Evolutionary conservation across 37 sponge, comb jelly and placozoan genomes (phyloP), one percentile per base, ranked within the genome.

Genomic region (Oscarella lobularis): DNA sequence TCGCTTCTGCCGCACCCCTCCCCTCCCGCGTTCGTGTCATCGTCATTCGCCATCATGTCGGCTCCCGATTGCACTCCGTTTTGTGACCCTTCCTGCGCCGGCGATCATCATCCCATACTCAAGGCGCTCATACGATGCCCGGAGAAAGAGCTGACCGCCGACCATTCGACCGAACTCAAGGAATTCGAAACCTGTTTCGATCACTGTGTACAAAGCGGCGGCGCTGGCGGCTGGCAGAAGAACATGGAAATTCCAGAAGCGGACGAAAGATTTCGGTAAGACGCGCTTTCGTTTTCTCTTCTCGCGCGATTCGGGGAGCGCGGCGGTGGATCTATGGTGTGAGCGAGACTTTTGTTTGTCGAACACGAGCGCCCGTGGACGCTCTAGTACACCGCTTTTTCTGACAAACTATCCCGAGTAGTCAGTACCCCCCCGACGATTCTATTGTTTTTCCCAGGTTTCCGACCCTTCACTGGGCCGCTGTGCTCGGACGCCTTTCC

Each of bases 21-120:
- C n/a, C n/a, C n/a, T n/a, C n/a, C n/a, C n/a, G n/a, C n/a, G n/a
- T n/a, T n/a, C n/a, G n/a, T n/a, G n/a, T n/a, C n/a, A n/a, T n/a
- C n/a, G n/a, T n/a, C n/a, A n/a, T n/a, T n/a, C n/a, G n/a, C n/a
- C n/a, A n/a, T n/a, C n/a, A n/a, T n/a, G n/a, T n/a, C n/a, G n/a
- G n/a, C n/a, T n/a, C n/a, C n/a, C n/a, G n/a, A n/a, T n/a, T 48
- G 60, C 60, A 48, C 60, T 9, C 60, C 60, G 60, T 48, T 48
- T 48, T 48, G 60, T 20, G 60, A 48, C 60, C 14, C 60, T 20
- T 9, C 60, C 20, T 48, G 60, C 20, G 14, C 60, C 60, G 60
- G 60, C 20, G 60, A 48, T 9, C 60, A 48, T 20, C 60, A 48
- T 48, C 60, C 60, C 14, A 9, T 48, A 9, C 60, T 48, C 14